Conservation (phyloP, 2,888 invertebrate genomes). For the Amphipoea lucens region DNA sequence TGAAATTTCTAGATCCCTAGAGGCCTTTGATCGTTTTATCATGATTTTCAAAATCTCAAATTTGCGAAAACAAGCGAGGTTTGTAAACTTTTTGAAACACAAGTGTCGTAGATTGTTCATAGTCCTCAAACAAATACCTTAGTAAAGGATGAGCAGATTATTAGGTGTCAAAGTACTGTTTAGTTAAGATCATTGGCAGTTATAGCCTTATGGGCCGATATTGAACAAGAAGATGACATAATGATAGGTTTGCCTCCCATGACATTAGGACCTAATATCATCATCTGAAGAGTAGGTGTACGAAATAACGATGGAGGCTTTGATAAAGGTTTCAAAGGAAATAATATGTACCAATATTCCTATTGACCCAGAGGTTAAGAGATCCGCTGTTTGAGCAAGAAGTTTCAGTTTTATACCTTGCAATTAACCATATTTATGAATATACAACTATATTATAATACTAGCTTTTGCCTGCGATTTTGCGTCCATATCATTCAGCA, state of each 20-base stretch:
- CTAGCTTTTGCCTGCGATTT: background rate
- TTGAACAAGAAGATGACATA: slow-evolving; percentile 25
- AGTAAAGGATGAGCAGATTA: background rate
- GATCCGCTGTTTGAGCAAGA: background rate
- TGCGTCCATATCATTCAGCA: too few species aligned
- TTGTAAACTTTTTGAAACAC: background rate
- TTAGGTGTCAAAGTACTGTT: slow-evolving; percentile 27
- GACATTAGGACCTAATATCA: slow-evolving; percentile 29
- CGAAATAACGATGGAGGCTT: background rate
- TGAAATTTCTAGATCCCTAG: background rate
- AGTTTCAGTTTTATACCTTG: background rate
- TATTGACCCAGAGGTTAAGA: background rate
- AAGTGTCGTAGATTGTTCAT: background rate
- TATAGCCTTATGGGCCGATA: slow-evolving; percentile 15
- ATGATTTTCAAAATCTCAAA: background rate
- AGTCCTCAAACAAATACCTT: background rate
- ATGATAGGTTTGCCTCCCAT: slow-evolving; percentile 43
- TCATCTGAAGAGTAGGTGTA: slow-evolving; percentile 11
- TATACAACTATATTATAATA: background rate
- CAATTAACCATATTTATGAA: background rate
- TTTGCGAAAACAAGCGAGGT: background rate
- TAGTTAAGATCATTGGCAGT: slow-evolving; percentile 5
- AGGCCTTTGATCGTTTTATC: background rate
- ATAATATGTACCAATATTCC: slow-evolving; percentile 3
- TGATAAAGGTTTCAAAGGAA: background rate